Base-by-base conservation (phyloP, 2,797 vertebrate species). In the Eulemur coronatus region DNA sequence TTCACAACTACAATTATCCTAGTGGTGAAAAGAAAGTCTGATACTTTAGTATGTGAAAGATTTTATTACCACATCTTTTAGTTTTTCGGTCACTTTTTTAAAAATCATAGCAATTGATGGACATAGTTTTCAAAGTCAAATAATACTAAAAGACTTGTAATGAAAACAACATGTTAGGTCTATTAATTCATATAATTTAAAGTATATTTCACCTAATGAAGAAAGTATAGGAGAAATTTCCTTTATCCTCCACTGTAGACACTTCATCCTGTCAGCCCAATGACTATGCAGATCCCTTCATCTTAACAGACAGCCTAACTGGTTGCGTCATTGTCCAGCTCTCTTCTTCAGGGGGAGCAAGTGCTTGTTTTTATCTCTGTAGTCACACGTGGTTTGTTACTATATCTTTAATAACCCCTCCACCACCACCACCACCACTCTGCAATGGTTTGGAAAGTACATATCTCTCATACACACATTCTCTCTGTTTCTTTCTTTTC, bases 21-120 rank as follows among this genome's bases (percentile, higher is more conserved):
- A 70, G 35, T 57, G n/a, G 17, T 91, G 80, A 89, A 95, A 91
- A 97, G 48, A 90, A 95, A 86, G 15, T 86, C 85, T 87, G 65
- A 73, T 24, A 78, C 76, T 81, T 93, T 70, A 75, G 15, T 89
- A 75, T 95, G 43, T 57, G 67, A 97, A 89, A 92, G 12, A 38
- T 96, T 88, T 87, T 67, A 52, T 95, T 76, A 59, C 35, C 46
- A 48, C 63, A 46, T 67, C 55, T 78, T 88, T 69, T 61, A 18
- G 20, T 76, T 95, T 94, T 35, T 67, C 50, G 75, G 82, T 65
- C 76, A 87, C 35, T 72, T 55, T 65, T 43, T 93, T 55, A 55
- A 76, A 30, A 73, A 70, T 91, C 63, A 69, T 67, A 80, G 38
- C 46, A 93, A 87, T 50, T 94, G 26, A 69, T 78, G 67, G 78